Evolutionary conservation across 2,888 invertebrate genomes (phyloP).

Genomic region (Leptinotarsa juncta): DNA sequence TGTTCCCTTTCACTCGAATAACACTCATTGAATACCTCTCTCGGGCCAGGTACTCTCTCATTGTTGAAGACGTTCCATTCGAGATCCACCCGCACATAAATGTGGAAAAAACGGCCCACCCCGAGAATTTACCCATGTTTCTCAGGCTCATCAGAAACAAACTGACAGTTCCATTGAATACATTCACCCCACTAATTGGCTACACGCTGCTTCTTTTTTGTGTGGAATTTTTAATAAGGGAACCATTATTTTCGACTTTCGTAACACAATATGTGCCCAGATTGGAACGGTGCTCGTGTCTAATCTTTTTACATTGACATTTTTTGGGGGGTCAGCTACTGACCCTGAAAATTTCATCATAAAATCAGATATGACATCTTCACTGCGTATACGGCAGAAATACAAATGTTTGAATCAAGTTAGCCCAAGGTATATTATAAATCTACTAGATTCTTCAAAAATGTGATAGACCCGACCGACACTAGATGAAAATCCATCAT

Average conservation of each 20-base stretch:
- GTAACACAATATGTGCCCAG: constrained; percentile 19
- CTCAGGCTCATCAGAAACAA: constrained; percentile 52
- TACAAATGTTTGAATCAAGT: too few species aligned
- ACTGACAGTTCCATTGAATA: constrained; percentile 52
- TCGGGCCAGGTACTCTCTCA: constrained; percentile 31
- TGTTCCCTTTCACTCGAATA: constrained; percentile 41
- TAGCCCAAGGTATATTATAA: too few species aligned
- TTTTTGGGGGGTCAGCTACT: too few species aligned
- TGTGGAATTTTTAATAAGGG: constrained; percentile 52
- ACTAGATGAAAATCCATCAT: too few species aligned
- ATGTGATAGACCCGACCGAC: too few species aligned
- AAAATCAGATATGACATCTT: too few species aligned
- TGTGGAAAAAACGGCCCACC: constrained; percentile 40
- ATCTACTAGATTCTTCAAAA: too few species aligned
- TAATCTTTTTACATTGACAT: constrained; percentile 27
- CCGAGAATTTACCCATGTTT: constrained; percentile 45
- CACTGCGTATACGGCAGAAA: too few species aligned
- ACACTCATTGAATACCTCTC: constrained; percentile 40
- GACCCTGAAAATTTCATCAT: too few species aligned
- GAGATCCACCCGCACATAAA: constrained; percentile 41
- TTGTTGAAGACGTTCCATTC: constrained; percentile 29
- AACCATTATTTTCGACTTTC: constrained; percentile 43
- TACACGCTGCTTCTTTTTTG: constrained; percentile 52
- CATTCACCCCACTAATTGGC: constrained; percentile 53
- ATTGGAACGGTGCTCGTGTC: constrained; percentile 35